These are phyloP conservation scores for Tinea pellionella DNA, from an alignment of 2,888 invertebrate genomes.

Conservation along the genomic window DNA sequence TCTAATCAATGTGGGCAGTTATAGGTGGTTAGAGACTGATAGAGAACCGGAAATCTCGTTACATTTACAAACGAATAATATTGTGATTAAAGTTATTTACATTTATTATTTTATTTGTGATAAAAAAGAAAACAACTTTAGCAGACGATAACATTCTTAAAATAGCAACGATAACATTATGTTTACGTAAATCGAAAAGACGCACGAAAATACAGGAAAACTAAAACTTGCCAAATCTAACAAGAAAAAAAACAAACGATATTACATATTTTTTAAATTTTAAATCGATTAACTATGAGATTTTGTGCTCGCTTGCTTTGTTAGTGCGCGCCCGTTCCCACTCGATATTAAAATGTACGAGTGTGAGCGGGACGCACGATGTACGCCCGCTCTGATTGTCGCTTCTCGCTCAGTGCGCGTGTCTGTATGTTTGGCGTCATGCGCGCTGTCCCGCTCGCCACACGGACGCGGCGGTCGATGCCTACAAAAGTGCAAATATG, in stretches of 20 bases:
- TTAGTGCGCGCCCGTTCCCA: too few relatives aligned
- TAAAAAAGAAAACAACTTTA: not conserved
- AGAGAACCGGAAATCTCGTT: too few relatives aligned
- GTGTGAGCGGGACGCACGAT: not conserved
- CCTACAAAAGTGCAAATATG: constrained; percentile 28
- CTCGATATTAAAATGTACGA: too few relatives aligned
- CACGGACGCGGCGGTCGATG: not conserved
- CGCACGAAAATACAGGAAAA: not conserved
- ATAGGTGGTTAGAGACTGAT: too few relatives aligned
- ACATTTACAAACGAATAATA: too few relatives aligned
- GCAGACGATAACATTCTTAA: not conserved
- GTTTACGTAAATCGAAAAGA: not conserved
- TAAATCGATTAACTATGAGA: too few relatives aligned
- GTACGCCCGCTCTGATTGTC: constrained; percentile 29
- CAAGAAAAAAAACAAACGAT: not conserved
- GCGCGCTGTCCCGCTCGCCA: constrained; percentile 41
- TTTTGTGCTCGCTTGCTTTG: too few relatives aligned
- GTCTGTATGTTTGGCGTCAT: constrained; percentile 26
- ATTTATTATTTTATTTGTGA: not conserved
- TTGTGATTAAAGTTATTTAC: too few relatives aligned
- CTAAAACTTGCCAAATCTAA: not conserved
- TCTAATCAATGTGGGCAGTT: too few relatives aligned
- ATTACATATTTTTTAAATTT: too few relatives aligned
- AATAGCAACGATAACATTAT: not conserved
- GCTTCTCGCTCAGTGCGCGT: constrained; percentile 37